phyloP scores from a whole-genome alignment of 2,888 invertebrate species.

The Tipula unca region DNA sequence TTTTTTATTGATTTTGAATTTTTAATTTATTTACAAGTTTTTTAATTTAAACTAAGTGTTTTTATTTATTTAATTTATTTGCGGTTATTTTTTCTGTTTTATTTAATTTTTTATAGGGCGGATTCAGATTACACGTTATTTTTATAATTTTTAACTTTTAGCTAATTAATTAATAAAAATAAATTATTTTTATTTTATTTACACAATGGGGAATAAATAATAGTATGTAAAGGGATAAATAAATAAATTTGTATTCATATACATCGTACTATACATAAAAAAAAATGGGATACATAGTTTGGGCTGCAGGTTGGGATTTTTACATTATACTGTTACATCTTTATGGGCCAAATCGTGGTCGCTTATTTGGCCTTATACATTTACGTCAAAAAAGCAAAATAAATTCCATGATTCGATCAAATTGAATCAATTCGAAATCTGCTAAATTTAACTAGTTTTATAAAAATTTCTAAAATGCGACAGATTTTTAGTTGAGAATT shows the following conservation, averaged over 20 bases:
- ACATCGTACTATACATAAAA: not conserved
- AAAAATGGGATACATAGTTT: too few relatives aligned
- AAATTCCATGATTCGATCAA: too few relatives aligned
- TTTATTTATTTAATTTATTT: not conserved
- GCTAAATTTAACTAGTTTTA: too few relatives aligned
- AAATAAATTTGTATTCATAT: not conserved
- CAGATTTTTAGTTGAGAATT: too few relatives aligned
- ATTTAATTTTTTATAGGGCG: constrained; percentile 9
- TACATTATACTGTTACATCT: too few relatives aligned
- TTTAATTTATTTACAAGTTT: not conserved
- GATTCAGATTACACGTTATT: constrained; percentile 16
- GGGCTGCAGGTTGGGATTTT: too few relatives aligned
- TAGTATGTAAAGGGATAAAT: not conserved
- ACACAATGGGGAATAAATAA: not conserved
- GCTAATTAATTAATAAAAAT: not conserved
- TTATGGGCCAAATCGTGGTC: too few relatives aligned
- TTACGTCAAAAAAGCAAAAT: too few relatives aligned
- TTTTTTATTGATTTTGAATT: not conserved
- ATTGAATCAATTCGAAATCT: too few relatives aligned
- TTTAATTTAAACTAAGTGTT: not conserved
- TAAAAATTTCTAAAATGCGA: too few relatives aligned
- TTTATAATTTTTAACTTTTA: not conserved
- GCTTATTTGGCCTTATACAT: too few relatives aligned
- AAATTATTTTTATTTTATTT: constrained; percentile 3
- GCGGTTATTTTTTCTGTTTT: not conserved